Base-by-base conservation (phyloP, 2,888 invertebrate genomes). In the Machimus atricapillus region DNA sequence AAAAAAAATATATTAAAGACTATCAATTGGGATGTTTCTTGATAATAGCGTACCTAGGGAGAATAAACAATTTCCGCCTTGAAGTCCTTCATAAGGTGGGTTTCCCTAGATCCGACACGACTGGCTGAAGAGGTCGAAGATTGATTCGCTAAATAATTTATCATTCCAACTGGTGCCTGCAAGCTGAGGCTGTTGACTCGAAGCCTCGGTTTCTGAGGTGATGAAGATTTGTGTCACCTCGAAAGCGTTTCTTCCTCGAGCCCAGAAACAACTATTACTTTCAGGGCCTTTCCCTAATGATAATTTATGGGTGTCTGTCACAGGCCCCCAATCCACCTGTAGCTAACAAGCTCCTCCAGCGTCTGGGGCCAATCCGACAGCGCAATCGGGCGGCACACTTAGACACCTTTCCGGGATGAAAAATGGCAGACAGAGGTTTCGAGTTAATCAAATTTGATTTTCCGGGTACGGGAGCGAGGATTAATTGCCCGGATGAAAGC, bases 71-170 rank as follows among this genome's bases (percentile, higher is more conserved):
- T 52, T n/a, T 16, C 16, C 52, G 6, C 2, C 52, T n/a, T n/a
- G 1, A n/a, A 14, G 52, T 2, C n/a, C 52, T 52, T 6, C 52
- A n/a, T 52, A 52, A n/a, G 52, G 52, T 52, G 52, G 52, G 52
- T 66, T 23, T 66, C 66, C 27, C 12, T 2, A 23, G 58, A 66
- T 66, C 66, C n/a, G 27, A 9, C 27, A 8, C n/a, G 66, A 23
- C 12, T 12, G 66, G 52, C 16, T 19, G n/a, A 52, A 52, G 27
- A 66, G 52, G 52, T 52, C 31, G 27, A 31, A 52, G 52, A 79
- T 79, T 79, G 78, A 78, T 79, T 79, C 34, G 27, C n/a, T 52
- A 52, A 79, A 52, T 52, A 79, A 79, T 79, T 79, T 56, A 79
- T 79, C 52, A 79, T 40, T 79, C 79, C 27, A 52, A 52, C 79